Base-by-base conservation (phyloP, 2,113 vertebrate genomes). In the Noturus placidus region DNA sequence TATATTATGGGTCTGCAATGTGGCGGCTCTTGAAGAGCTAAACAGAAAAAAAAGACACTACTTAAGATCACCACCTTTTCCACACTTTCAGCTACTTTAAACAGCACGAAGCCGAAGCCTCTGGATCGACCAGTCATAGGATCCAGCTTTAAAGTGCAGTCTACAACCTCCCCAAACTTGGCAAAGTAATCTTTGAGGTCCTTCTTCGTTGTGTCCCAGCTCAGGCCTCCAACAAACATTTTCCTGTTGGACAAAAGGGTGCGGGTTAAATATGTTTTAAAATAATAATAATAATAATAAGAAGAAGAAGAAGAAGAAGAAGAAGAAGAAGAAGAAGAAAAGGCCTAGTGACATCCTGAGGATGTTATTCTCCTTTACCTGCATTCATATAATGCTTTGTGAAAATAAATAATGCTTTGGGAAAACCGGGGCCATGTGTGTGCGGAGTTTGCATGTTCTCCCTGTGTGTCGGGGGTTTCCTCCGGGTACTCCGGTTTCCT, bases 121-220 rank as follows among this genome's bases (percentile, higher is more conserved):
- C 98, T 96, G 1, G 98, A 99, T 54, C 98, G 95, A 61, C 98
- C 98, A 7, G 98, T 99, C 95, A 99, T 97, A 86, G 98, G 98
- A 93, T 99, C 98, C 92, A 99, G 94, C 92, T 99, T 99, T 92
- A 99, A 94, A 50, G 97, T 99, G 94, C 98, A 99, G 95, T 99
- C 98, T 54, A 99, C 97, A 10, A 99, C 98, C 93, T 99, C 98
- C 79, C 98, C 98, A 89, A 97, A 99, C 92, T 98, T 99, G 83
- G 96, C 96, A 91, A 99, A 99, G 93, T 99, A 99, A 94, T 99
- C 98, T 93, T 99, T 99, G 93, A 99, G 95, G 90, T 99, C 98
- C 94, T 99, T 99, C 95, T 99, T 99, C 6, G 98, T 99, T 20
- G 98, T 99, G 95, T 99, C 98, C 98, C 98, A 99, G 95, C 98